Evolutionary conservation across 2,888 invertebrate genomes (phyloP).

Genomic region (Macroteleia sp.): DNA sequence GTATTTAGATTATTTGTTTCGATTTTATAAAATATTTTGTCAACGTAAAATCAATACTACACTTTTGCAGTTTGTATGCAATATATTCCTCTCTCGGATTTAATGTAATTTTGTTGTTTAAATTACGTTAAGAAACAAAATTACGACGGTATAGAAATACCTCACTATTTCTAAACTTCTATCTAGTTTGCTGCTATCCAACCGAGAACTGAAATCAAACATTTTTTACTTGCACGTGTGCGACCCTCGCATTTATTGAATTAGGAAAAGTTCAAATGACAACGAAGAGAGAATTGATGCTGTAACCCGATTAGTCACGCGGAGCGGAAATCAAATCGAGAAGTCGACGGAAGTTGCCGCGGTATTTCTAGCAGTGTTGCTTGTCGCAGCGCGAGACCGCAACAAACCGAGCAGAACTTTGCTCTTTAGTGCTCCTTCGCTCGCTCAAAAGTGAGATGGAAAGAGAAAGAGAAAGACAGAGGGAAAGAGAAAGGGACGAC

Average conservation of each 20-base stretch:
- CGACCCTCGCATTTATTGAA: neutral
- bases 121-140: no score
- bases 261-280: conserved; percentile 19
- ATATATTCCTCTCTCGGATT: no score
- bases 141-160: no score
- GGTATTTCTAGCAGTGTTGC: conserved; percentile 31
- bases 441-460: conserved; percentile 29
- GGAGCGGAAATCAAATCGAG: conserved; percentile 47
- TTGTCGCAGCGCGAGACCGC: conserved; percentile 32
- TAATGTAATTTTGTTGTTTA: no score
- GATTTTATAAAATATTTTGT: no score
- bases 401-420: conserved; percentile 47
- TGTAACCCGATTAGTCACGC: conserved; percentile 33
- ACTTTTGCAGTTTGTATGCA: no score
- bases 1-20: no score
- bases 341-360: conserved; percentile 42
- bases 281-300: conserved; percentile 8
- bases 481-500: conserved; percentile 42
- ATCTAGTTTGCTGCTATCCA: no score
- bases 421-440: conserved; percentile 40
- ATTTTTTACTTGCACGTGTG: neutral
- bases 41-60: no score
- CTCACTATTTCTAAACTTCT: no score
- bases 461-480: conserved; percentile 3
- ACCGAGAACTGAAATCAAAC: no score